phyloP scores from a whole-genome alignment of 2,797 vertebrate genomes.

The Argentina silus region DNA sequence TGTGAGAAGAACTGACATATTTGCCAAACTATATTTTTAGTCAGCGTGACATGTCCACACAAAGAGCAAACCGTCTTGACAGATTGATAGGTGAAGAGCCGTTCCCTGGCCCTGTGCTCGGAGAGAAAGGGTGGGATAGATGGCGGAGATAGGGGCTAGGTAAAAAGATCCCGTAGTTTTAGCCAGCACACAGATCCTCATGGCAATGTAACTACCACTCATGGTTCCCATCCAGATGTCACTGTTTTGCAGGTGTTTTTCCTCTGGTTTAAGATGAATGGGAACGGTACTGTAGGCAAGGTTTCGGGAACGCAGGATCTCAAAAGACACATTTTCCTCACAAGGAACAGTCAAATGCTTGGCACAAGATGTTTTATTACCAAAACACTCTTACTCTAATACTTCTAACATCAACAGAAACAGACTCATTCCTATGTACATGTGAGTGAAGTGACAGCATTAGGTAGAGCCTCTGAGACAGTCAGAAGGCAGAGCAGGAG shows the following conservation, averaged over 20 bases:
- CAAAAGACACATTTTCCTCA: neutral
- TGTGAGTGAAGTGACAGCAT: neutral
- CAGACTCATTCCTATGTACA: neutral
- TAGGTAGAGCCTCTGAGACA: neutral
- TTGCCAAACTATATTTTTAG: constrained; percentile 7
- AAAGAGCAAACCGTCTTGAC: constrained; percentile 7
- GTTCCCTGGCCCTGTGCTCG: neutral
- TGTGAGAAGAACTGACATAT: constrained; percentile 16
- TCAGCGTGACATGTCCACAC: constrained; percentile 1
- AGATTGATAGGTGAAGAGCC: constrained; percentile 5
- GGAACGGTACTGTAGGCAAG: neutral
- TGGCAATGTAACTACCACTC: constrained; percentile 32
- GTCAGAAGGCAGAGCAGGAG: neutral
- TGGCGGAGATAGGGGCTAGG: constrained; percentile 4
- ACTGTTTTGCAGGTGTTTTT: constrained; percentile 40
- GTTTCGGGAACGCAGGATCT: neutral
- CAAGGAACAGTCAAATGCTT: neutral
- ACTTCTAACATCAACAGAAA: neutral
- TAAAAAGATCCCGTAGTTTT: constrained; percentile 10
- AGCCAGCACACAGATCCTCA: constrained; percentile 23
- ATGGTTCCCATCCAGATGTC: constrained; percentile 47
- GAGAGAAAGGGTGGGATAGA: constrained; percentile 3
- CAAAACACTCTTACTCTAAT: neutral
- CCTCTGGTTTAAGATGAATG: constrained; percentile 31
- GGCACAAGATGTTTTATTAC: neutral